Evolutionary conservation across 2,797 vertebrate species (phyloP).

Genomic region (Synanceia verrucosa): DNA sequence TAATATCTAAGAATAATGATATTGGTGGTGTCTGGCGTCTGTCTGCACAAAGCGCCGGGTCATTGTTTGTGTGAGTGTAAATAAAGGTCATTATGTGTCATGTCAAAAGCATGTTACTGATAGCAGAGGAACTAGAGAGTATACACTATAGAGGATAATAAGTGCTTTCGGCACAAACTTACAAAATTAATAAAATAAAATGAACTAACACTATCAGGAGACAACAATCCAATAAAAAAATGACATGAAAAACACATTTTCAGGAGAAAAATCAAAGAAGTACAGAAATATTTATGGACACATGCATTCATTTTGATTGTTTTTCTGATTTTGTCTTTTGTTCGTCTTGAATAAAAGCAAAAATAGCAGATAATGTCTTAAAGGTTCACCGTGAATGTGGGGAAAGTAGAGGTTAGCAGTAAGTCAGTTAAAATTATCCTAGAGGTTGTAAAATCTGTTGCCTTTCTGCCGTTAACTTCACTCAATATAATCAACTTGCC

Average conservation of each 20-base stretch:
- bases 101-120: conserved; percentile 7
- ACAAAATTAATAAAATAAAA: background rate
- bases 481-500: background rate
- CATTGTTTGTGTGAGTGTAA: conserved; percentile 14
- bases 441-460: conserved; percentile 2
- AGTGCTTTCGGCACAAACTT: no score
- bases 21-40: conserved; percentile 3
- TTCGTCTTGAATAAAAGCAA: background rate
- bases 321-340: background rate
- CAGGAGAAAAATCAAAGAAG: no score
- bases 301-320: no score
- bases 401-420: background rate
- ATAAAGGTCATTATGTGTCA: conserved; percentile 40
- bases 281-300: no score
- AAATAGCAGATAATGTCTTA: background rate
- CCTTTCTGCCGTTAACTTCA: background rate
- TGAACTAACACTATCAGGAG: background rate
- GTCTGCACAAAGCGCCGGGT: background rate
- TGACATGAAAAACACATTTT: background rate
- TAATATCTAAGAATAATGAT: no score
- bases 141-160: no score
- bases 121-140: conserved; percentile 12
- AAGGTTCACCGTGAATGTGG: background rate
- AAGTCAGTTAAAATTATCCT: background rate
- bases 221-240: background rate